phyloP scores from a whole-genome alignment of 2,113 vertebrate species.

The Myiopsitta monachus region DNA sequence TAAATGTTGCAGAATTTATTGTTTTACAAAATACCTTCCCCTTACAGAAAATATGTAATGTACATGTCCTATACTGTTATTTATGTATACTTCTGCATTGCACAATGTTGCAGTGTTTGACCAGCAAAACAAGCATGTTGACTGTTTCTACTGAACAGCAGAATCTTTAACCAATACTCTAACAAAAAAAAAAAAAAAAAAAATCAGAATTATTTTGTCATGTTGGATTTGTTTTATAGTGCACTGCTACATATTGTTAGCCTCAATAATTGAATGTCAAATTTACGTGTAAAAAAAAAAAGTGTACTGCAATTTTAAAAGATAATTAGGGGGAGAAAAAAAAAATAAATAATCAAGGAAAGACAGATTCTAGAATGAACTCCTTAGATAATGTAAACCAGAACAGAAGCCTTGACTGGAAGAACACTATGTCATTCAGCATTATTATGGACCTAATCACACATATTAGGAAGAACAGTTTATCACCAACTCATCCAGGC shows the following conservation, averaged over 20 bases:
- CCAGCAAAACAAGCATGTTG: not conserved
- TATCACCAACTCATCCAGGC: not conserved
- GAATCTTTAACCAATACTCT: not conserved
- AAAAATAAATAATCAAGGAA: not conserved
- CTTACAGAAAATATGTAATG: not conserved
- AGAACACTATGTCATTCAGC: not conserved
- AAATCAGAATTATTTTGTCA: not conserved
- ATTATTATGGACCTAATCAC: not conserved
- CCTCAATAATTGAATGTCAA: not conserved
- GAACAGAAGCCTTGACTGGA: not conserved
- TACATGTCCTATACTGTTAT: not conserved
- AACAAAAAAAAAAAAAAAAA: not conserved
- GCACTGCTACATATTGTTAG: not conserved
- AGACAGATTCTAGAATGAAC: not conserved
- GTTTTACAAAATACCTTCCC: not conserved
- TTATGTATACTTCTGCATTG: not conserved
- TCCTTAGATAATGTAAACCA: not conserved
- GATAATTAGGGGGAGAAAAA: not conserved
- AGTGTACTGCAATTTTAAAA: fast-evolving
- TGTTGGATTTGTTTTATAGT: not conserved
- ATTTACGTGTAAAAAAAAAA: not conserved
- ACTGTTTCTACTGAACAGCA: not conserved
- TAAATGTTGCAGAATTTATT: not conserved
- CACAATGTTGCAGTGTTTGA: not conserved
- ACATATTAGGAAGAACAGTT: not conserved